Evolutionary conservation across 2,797 vertebrate genomes (phyloP), one percentile per base, ranked within the genome.

Genomic region (Tympanoctomys barrerae): DNA sequence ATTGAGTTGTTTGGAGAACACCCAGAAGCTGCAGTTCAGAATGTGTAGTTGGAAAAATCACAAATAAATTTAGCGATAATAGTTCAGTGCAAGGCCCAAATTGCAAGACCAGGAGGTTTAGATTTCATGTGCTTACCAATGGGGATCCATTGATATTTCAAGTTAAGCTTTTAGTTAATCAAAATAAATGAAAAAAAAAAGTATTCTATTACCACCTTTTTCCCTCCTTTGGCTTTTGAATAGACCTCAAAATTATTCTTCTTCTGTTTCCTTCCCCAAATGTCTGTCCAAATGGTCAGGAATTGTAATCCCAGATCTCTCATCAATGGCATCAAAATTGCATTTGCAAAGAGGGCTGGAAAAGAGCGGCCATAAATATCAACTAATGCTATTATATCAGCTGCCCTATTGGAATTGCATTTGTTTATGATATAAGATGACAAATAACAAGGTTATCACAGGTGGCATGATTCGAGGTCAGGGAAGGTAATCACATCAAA

Each of bases 351-450:
- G 97, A 98, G 97, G 92, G 92, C 52, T 75, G 92, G 97, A 96
- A 97, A 98, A 98, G 89, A 97, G 95, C 90, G 90, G 97, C 96
- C 94, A 95, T 96, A 96, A 57, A 18, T 96, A 98, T 94, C 97
- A 97, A 94, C 96, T 98, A 98, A 98, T 95, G 57, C 89, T 97
- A 92, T 98, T 98, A 98, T 97, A 97, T 92, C 4, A 0, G 94
- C 96, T 98, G 97, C 90, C 92, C 97, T 98, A 96, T 97, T 98
- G 97, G 97, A 98, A 98, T 98, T 98, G 94, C 89, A 96, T 98
- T 98, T 98, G 94, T 97, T 97, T 98, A 97, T 98, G 95, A 97
- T 98, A 97, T 96, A 98, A 98, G 97, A 98, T 98, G 97, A 98
- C 97, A 98, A 98, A 98, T 98, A 98, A 98, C 85, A 88, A 97